Evolutionary conservation across 2,888 invertebrate genomes (phyloP), one percentile per base, ranked within the genome.

Genomic region (Caenorhabditis sp.): DNA sequence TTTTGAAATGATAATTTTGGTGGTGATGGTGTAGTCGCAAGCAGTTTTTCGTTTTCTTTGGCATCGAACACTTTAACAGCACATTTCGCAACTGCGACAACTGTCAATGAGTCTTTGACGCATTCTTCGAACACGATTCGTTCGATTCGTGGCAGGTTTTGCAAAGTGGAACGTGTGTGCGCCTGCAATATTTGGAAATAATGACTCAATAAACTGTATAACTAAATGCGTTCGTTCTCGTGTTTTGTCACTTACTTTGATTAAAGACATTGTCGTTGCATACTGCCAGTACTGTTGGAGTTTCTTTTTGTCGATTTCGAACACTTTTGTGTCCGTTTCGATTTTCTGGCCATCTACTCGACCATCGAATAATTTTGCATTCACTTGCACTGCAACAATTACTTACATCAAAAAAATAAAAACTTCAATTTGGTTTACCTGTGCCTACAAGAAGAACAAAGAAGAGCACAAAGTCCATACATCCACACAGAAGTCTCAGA

Each of bases 91-190:
- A 88, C 71, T 11, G 82, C 83, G 0, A 87, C 81, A 1, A 87
- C 86, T 6, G 86, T 84, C 64, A 80, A 76, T 2, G 89, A 87
- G 22, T 82, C 87, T 32, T 20, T 71, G 11, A 71, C 84, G 70
- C 89, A 89, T 70, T 89, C 85, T 26, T 83, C 71, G 77, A 85
- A 89, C 6, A 89, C 85, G n/a, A 86, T 83, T 18, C 58, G 37
- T 60, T 89, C 89, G 8, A 86, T 79, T 32, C 53, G 58, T 20
- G 89, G 85, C 15, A 89, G 56, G 11, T 65, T 35, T 26, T 56
- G 44, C 22, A 80, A 55, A 51, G 60, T 56, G 1, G 62, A 53
- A 22, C 84, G 87, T 9, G 87, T 85, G 47, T 87, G 85, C 1
- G 86, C 81, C 87, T 88, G 64, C 53, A 86, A 62, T 58, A 13